These are phyloP conservation scores for Tinamus major DNA, from an alignment of 2,797 vertebrate genomes.

Conservation along the genomic window DNA sequence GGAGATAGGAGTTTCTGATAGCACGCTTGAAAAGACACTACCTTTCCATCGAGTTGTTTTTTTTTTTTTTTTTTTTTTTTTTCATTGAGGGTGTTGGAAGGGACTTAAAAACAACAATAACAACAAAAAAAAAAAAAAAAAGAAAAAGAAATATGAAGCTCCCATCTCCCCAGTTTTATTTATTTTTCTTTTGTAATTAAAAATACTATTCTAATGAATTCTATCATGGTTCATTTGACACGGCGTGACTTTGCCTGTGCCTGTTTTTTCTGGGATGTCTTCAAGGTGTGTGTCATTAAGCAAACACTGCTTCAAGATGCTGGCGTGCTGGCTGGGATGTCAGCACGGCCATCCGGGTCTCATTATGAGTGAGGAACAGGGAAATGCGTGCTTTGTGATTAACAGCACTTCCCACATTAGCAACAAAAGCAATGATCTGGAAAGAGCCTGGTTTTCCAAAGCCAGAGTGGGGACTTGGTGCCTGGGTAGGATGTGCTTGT, in stretches of 20 bases:
- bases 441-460: not conserved
- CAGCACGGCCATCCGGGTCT: not conserved
- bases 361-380: not conserved
- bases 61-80: too few relatives aligned
- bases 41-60: not conserved
- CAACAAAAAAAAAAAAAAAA: not conserved
- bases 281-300: not conserved
- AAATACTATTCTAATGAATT: not conserved
- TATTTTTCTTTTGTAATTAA: not conserved
- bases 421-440: not conserved
- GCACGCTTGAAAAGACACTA: not conserved
- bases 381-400: rapidly evolving
- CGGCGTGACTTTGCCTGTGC: not conserved
- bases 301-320: not conserved
- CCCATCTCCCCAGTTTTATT: not conserved
- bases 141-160: not conserved
- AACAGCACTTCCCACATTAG: not conserved
- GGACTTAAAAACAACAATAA: not conserved
- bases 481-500: rapidly evolving
- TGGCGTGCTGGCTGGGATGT: not conserved
- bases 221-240: not conserved
- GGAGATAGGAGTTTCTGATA: not conserved
- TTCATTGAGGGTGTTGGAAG: rapidly evolving
- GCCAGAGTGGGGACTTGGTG: rapidly evolving
- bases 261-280: constrained; percentile 14